Evolutionary conservation across 2,113 vertebrate genomes (phyloP), one percentile per base, ranked within the genome.

Genomic region (Monopterus albus): DNA sequence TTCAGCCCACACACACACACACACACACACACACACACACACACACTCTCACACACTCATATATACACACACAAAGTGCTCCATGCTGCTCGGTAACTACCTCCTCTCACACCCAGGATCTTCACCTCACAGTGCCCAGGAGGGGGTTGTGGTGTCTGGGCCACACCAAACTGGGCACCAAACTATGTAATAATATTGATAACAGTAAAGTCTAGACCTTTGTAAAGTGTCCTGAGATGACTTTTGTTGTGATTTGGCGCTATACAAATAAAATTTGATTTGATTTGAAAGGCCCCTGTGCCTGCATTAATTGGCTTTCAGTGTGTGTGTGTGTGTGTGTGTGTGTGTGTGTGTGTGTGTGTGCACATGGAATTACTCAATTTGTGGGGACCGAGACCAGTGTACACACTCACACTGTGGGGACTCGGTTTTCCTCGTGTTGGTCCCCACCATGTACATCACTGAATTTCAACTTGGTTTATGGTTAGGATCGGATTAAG

Each of bases 81-180:
- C 20, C 39, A 3, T 78, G 81, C 57, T 83, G 81, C 70, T 81
- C 50, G 64, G 78, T 89, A 90, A 88, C 88, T 80, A 83, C 79
- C 76, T 82, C 61, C 36, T 72, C 84, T 79, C 68, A 71, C 79
- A 83, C 26, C 79, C 82, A 62, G 67, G 78, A 69, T 84, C 72
- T 73, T 74, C 85, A 87, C 87, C 86, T 89, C n/a, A 14, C 39
- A 4, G 45, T 75, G 84, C 83, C 67, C 84, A 72, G 79, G 57
- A 78, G 87, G 84, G 64, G 78, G 77, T 26, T 75, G 45, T 51
- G 72, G 59, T 72, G 63, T 67, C 66, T 78, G 78, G 74, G 77
- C 71, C 61, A 70, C 74, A 64, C 67, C 64, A 72, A 70, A 72
- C 76, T 50, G 40, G 77, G 68, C 67, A 66, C 10, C 40, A 57